phyloP scores from a whole-genome alignment of 2,113 vertebrate genomes.

The Equus quagga region DNA sequence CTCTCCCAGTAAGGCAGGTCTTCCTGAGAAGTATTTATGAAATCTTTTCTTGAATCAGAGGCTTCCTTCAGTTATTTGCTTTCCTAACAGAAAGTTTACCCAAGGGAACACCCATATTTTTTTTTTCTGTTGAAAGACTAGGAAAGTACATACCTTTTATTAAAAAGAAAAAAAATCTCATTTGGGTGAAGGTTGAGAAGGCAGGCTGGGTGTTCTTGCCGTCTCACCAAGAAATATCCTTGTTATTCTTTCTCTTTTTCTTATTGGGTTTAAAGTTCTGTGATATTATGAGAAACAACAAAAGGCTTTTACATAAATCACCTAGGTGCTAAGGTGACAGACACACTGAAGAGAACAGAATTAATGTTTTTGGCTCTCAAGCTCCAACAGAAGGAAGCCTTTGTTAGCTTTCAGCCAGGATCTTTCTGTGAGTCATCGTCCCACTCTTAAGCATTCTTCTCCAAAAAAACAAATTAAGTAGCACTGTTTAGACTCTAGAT shows the following conservation, averaged over 20 bases:
- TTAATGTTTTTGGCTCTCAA: neutral
- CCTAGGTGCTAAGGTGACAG: neutral
- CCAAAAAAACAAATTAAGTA: conserved; percentile 9
- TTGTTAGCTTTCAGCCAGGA: conserved; percentile 39
- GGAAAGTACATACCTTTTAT: conserved; percentile 41
- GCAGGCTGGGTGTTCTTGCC: neutral
- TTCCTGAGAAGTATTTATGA: conserved; percentile 52
- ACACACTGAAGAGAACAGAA: neutral
- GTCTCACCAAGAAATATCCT: neutral
- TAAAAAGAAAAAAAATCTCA: conserved; percentile 46
- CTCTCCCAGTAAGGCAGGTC: neutral
- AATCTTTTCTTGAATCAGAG: neutral
- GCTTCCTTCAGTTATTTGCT: conserved; percentile 33
- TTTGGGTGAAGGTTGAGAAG: neutral
- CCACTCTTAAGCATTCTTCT: neutral
- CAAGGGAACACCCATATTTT: neutral
- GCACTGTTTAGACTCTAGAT: neutral
- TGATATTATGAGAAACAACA: conserved; percentile 71
- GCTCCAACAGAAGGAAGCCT: conserved; percentile 16
- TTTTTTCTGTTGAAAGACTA: conserved; percentile 50
- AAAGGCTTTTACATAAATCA: conserved; percentile 57
- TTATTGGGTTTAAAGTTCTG: conserved; percentile 38
- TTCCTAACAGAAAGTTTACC: conserved; percentile 59
- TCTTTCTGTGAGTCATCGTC: neutral
- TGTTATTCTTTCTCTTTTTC: conserved; percentile 44